Percentiles rank a stretch among this genome's conserved stretches.
Evolutionary conservation across 2,113 vertebrate species (phyloP).

Genomic region (Myrmophylax atrothorax): DNA sequence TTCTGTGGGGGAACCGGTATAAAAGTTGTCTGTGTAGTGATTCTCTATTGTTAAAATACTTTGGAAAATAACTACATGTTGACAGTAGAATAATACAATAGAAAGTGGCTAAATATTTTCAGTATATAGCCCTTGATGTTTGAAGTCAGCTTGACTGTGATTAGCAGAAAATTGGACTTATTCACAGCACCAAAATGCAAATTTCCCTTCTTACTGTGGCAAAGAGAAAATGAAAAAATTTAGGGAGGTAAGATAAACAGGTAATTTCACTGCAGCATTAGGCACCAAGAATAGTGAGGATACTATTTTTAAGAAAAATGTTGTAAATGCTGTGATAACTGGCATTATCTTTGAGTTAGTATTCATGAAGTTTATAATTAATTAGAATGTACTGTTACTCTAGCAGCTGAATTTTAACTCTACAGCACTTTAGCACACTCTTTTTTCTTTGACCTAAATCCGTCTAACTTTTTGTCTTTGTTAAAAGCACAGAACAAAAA

Average conservation of each 20-base stretch:
- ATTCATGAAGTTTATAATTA: slow-evolving; percentile 55
- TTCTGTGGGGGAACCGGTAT: not conserved
- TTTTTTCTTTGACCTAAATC: slow-evolving; percentile 69
- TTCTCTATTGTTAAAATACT: not conserved
- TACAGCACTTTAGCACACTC: not conserved
- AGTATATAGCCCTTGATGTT: not conserved
- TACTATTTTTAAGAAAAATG: not conserved
- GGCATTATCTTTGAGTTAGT: slow-evolving; percentile 10
- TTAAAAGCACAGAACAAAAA: slow-evolving; percentile 43
- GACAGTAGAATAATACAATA: not conserved
- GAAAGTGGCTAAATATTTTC: not conserved
- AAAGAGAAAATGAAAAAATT: not conserved
- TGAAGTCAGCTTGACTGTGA: not conserved
- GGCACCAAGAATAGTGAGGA: not conserved
- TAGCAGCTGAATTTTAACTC: slow-evolving; percentile 55
- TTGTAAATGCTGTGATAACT: not conserved
- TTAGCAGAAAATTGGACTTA: not conserved
- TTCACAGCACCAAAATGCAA: not conserved
- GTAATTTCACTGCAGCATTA: not conserved
- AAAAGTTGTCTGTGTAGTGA: not conserved
- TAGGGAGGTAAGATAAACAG: not conserved
- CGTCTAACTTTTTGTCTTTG: slow-evolving; percentile 49
- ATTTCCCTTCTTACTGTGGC: not conserved
- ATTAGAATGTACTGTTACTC: slow-evolving; percentile 28
- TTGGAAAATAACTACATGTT: not conserved